Percentiles rank a stretch among this genome's conserved stretches.
Evolutionary conservation across 1,140 invertebrate species (phyloP).

Genomic region (Onthophagus taurus): DNA sequence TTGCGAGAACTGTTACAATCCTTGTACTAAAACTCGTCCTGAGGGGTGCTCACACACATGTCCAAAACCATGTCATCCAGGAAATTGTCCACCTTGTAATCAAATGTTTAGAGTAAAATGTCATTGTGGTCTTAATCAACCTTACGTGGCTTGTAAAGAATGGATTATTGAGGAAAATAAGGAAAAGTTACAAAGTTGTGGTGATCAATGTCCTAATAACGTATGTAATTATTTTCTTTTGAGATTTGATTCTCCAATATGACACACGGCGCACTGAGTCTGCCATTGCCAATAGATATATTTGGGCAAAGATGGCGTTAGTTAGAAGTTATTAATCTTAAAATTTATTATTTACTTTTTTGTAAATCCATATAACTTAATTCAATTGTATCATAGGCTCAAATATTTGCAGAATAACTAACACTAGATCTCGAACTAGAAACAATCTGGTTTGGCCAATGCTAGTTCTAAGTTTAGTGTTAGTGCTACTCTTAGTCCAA

Average conservation of each 20-base stretch:
- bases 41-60: constrained; percentile 73
- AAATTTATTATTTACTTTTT: too few species aligned
- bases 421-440: too few species aligned
- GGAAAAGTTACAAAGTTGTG: constrained; percentile 55
- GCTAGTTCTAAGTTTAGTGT: too few species aligned
- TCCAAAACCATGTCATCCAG: constrained; percentile 63
- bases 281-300: too few species aligned
- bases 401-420: too few species aligned
- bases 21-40: constrained; percentile 58
- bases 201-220: constrained; percentile 77
- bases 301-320: too few species aligned
- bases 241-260: not conserved
- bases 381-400: too few species aligned
- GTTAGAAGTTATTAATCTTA: too few species aligned
- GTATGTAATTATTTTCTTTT: constrained; percentile 42
- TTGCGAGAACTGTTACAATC: constrained; percentile 64
- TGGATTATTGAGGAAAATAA: constrained; percentile 47
- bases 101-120: constrained; percentile 63
- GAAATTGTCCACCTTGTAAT: constrained; percentile 58
- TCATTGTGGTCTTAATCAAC: constrained; percentile 66
- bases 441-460: too few species aligned
- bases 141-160: constrained; percentile 63
- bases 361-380: too few species aligned
- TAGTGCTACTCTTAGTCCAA: too few species aligned
- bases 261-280: too few species aligned